These are phyloP conservation scores for Cromileptes altivelis DNA, from an alignment of 2,113 vertebrate species.

Conservation along the genomic window DNA sequence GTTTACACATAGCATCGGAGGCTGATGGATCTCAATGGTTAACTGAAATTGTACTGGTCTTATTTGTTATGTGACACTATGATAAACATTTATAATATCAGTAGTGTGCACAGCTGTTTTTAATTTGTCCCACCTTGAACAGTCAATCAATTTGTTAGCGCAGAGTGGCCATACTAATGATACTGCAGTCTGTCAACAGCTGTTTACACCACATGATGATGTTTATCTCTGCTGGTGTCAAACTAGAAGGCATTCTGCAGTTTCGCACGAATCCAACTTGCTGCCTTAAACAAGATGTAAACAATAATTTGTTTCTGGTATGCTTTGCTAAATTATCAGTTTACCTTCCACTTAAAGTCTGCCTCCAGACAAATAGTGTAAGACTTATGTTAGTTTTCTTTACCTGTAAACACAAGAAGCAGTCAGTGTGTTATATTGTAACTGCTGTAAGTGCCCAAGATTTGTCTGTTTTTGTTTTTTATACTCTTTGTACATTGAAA, in stretches of 20 bases:
- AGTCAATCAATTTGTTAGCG: not conserved
- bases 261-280: not conserved
- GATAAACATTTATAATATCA: not conserved
- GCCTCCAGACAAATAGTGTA: not conserved
- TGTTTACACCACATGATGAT: not conserved
- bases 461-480: not conserved
- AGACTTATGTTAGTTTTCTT: not conserved
- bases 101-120: not conserved
- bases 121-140: not conserved
- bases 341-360: not conserved
- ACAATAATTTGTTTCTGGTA: constrained; percentile 20
- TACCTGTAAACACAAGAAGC: not conserved
- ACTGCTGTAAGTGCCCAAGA: not conserved
- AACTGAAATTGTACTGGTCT: no score
- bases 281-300: constrained; percentile 22
- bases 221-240: not conserved
- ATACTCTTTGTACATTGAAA: no score
- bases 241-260: not conserved
- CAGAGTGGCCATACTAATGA: not conserved
- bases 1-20: no score
- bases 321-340: not conserved
- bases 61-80: not conserved
- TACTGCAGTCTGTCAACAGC: not conserved
- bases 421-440: not conserved
- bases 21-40: no score